Base-by-base conservation (phyloP, 2,888 invertebrate genomes). In the Gisinianus flammeolus region DNA sequence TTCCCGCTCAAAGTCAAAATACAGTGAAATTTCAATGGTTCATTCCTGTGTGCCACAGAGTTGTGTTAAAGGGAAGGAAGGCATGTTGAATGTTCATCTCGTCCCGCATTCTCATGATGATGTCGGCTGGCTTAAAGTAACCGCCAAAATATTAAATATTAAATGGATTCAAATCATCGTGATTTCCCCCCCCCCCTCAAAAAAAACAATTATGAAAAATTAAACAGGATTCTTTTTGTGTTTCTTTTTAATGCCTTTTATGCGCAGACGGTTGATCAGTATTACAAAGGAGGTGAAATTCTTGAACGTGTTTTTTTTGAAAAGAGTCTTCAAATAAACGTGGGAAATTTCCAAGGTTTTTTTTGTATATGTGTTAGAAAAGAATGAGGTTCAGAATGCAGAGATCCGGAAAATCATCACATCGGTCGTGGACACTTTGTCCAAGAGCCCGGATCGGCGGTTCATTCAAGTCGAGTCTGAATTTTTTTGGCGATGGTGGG, bases 381-480 rank as follows among this genome's bases (percentile, higher is more conserved):
- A 85, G 19, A 86, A 90, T 33, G 86, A 85, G 22, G 92, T 93
- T 2, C 94, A 94, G 85, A 90, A 90, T 73, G 94, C 94, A 5
- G 96, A 94, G 0, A 97, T 98, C 0, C 94, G 95, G 86, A 95
- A 94, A 85, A 96, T 97, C 69, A 87, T 97, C 75, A 95, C 96
- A 86, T 93, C 94, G 0, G 96, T 96, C 0, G 87, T 96, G 2
- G 89, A 90, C 31, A 92, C 93, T 54, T 87, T 98, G 5, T 87
- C 90, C 85, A 83, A 78, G 78, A 79, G 69, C 68, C 80, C 81
- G 8, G 75, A 79, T 24, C 72, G 84, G 2, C 82, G 87, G 67
- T 89, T 89, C 84, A 89, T 89, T 77, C 89, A 89, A 80, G 89
- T 89, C n/a, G 89, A 90, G 84, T 87, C 88, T 54, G 89, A 88